Base-by-base conservation (phyloP, 2,888 invertebrate genomes). In the Andrena bicolor region DNA sequence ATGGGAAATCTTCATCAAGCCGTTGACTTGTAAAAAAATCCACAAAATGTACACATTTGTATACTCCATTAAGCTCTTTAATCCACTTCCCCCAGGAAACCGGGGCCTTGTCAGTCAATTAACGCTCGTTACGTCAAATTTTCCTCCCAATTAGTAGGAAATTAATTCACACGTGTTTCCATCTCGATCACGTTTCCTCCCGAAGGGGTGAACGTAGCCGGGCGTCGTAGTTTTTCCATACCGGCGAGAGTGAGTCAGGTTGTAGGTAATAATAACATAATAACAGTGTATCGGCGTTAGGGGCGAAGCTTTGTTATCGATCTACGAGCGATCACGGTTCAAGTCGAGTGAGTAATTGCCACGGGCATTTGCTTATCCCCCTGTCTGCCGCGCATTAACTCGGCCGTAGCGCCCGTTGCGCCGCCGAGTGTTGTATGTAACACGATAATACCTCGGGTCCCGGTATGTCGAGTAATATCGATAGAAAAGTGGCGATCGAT, bases 221-320 rank as follows among this genome's bases (percentile, higher is more conserved):
- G 30, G n/a, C 7, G 1, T n/a, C 7, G 48, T 8, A n/a, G 60
- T 58, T 76, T 76, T 51, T 64, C 28, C n/a, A 3, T 20, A 8
- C 16, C 63, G 41, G 20, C 41, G 51, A 28, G 51, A 35, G 53
- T 60, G 68, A 87, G 79, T 76, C 85, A 70, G 72, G 64, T 86
- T 63, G 74, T 48, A 41, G 41, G 16, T 41, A 80, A 84, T 89
- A 85, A 86, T 80, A 88, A 88, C 79, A 71, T 89, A 89, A 86
- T 88, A 88, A 88, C 56, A 82, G 83, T 56, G 77, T 72, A 85
- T 89, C 82, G 82, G 79, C 70, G 75, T 79, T 75, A 16, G 76
- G 83, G 80, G 77, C 58, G 82, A 84, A 88, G 85, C 90, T 88
- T 89, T 90, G 88, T 90, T 89, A 88, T 88, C 88, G 89, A 88